These are phyloP conservation scores for Drosophila phalerata DNA, from an alignment of 2,888 invertebrate species.

Conservation along the genomic window DNA sequence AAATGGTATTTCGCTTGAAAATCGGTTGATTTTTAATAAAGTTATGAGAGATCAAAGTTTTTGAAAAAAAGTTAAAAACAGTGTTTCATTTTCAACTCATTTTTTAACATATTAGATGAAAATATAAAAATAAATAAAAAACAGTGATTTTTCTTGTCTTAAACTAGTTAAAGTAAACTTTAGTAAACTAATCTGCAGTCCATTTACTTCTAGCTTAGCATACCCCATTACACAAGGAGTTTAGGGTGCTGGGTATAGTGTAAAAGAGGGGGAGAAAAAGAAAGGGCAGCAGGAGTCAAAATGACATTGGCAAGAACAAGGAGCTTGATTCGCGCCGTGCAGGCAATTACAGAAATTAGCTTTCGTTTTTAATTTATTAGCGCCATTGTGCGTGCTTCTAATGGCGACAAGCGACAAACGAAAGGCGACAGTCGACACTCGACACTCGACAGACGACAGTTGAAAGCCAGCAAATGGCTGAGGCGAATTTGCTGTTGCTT, in stretches of 20 bases:
- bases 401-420: slow-evolving; percentile 66
- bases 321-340: slow-evolving; percentile 70
- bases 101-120: too few relatives aligned
- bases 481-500: slow-evolving; percentile 9
- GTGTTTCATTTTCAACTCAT: too few relatives aligned
- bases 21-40: too few relatives aligned
- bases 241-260: slow-evolving; percentile 19
- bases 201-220: not conserved
- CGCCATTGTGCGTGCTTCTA: slow-evolving; percentile 76
- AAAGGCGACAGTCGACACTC: slow-evolving; percentile 33
- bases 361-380: slow-evolving; percentile 80
- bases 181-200: not conserved
- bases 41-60: too few relatives aligned
- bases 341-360: slow-evolving; percentile 80
- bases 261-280: not conserved
- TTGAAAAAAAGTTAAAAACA: too few relatives aligned
- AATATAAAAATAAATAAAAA: too few relatives aligned
- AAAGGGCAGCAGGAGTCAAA: slow-evolving; percentile 21
- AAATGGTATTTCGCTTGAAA: too few relatives aligned
- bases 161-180: not conserved
- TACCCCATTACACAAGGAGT: slow-evolving; percentile 3
- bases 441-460: slow-evolving; percentile 4
- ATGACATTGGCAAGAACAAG: slow-evolving; percentile 42
- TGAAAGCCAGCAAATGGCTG: slow-evolving; percentile 31
- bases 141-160: not conserved